Percentiles rank a stretch among this genome's conserved stretches.
Evolutionary conservation across 2,888 invertebrate species (phyloP).

Genomic region (Zaprionus lineosus): DNA sequence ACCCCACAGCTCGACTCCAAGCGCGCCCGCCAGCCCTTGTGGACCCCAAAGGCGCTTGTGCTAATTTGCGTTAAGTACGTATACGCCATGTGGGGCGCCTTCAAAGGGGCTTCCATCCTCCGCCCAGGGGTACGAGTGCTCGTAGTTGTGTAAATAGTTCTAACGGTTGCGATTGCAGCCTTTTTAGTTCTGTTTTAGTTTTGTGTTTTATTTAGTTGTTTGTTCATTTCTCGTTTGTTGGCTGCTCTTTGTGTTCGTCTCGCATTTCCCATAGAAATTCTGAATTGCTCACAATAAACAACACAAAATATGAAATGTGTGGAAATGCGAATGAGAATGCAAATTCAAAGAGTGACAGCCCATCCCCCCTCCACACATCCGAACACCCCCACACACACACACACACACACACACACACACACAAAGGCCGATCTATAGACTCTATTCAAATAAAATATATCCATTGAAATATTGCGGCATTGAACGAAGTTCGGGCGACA

Average conservation of each 20-base stretch:
- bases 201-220: constrained; percentile 2
- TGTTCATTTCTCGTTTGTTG: constrained; percentile 12
- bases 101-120: constrained; percentile 1
- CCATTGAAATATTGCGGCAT: constrained; percentile 23
- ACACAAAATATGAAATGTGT: constrained; percentile 34
- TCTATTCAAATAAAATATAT: constrained; percentile 36
- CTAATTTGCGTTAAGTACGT: constrained; percentile 36
- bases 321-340: constrained; percentile 32
- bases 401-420: constrained; percentile 3
- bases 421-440: constrained; percentile 1
- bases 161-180: neutral
- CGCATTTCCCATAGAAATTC: constrained; percentile 23
- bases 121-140: too few species aligned
- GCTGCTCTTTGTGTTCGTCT: constrained; percentile 34
- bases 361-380: too few species aligned
- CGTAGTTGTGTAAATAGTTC: constrained; percentile 1
- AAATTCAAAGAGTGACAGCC: too few species aligned
- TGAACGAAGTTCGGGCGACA: constrained; percentile 44
- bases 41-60: constrained; percentile 12
- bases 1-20: too few species aligned
- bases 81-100: constrained; percentile 27
- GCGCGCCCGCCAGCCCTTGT: constrained; percentile 12
- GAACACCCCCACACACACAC: too few species aligned
- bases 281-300: constrained; percentile 53
- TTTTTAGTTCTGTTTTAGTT: neutral